These are phyloP conservation scores for Tenthredo distinguenda DNA, from an alignment of 2,888 invertebrate species.

Conservation along the genomic window DNA sequence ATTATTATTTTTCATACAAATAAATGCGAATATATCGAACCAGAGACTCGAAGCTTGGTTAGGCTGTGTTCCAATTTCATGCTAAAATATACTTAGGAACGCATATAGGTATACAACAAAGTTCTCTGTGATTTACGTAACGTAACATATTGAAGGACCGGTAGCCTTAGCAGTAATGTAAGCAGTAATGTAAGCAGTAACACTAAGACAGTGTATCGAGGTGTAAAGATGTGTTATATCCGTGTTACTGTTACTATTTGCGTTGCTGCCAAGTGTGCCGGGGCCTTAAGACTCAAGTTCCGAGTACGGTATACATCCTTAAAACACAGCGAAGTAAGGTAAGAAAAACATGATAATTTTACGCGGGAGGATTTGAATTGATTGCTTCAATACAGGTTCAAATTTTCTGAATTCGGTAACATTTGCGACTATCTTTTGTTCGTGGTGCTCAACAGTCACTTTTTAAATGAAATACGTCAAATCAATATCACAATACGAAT, in stretches of 20 bases:
- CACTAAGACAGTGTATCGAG: neutral
- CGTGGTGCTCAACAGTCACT: neutral
- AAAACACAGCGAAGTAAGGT: neutral
- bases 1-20: neutral
- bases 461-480: neutral
- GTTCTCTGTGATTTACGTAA: neutral
- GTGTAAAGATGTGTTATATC: neutral
- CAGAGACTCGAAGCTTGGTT: constrained; percentile 11
- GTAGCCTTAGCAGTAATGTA: neutral
- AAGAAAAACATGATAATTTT: neutral
- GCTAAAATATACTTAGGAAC: constrained; percentile 9
- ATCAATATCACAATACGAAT: constrained; percentile 30
- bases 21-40: neutral
- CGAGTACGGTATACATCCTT: neutral
- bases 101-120: neutral
- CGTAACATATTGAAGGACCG: neutral
- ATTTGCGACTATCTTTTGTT: neutral
- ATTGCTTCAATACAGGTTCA: neutral
- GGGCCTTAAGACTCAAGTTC: neutral
- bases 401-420: neutral
- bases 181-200: neutral
- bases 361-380: neutral
- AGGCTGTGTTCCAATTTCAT: constrained; percentile 37
- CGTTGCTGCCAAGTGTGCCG: neutral
- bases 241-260: neutral